Percentiles rank a stretch among this genome's conserved stretches.
Conservation (phyloP, 2,113 vertebrate genomes). For the Helogale parvula region DNA sequence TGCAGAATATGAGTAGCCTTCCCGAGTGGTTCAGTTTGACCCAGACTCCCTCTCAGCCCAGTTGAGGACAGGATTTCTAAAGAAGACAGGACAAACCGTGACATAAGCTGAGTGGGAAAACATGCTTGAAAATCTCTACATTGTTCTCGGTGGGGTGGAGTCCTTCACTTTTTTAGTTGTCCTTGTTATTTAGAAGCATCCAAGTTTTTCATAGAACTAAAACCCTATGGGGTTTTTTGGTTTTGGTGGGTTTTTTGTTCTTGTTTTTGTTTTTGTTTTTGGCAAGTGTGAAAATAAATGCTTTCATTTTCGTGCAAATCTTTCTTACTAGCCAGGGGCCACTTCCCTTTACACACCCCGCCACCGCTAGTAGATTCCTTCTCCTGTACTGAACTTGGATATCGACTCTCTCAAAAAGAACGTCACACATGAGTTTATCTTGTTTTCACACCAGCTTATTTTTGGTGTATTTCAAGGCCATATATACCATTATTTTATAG, state of each 20-base stretch:
- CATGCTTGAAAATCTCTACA: not conserved
- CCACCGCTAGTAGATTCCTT: not conserved
- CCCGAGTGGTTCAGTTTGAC: not conserved
- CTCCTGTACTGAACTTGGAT: not conserved
- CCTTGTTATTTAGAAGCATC: slow-evolving; percentile 29
- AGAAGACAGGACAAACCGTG: not conserved
- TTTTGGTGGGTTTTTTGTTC: not conserved
- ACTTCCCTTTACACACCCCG: not conserved
- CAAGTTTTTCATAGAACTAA: not conserved
- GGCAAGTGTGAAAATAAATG: not conserved
- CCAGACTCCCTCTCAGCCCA: not conserved
- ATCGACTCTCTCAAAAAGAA: not conserved
- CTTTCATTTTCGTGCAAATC: not conserved
- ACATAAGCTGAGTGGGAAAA: not conserved
- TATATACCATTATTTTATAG: slow-evolving; percentile 48
- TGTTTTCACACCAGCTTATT: slow-evolving; percentile 52
- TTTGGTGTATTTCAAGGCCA: slow-evolving; percentile 29
- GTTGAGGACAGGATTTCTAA: not conserved
- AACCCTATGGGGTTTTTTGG: not conserved
- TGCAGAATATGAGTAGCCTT: not conserved
- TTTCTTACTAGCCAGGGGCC: not conserved
- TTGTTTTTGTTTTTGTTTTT: not conserved
- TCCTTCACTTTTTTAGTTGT: not conserved
- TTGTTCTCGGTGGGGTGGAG: not conserved
- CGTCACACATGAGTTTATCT: slow-evolving; percentile 3